These are phyloP conservation scores for Diarsia brunnea DNA, from an alignment of 2,888 invertebrate species.

Conservation along the genomic window DNA sequence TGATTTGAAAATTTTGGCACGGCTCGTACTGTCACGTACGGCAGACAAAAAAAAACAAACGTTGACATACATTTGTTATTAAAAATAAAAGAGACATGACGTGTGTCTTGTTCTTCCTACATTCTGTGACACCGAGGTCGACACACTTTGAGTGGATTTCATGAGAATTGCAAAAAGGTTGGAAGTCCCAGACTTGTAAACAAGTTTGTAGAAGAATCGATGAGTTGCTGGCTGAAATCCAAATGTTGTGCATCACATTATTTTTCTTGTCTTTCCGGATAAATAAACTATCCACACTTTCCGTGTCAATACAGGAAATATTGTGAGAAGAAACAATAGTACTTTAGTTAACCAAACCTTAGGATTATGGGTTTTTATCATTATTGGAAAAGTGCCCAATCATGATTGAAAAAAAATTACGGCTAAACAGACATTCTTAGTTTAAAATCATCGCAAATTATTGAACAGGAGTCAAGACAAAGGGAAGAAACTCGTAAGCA, in stretches of 20 bases:
- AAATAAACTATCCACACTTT: constrained; percentile 24
- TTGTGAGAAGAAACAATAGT: background rate
- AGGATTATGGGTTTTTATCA: background rate
- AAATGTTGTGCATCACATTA: constrained; percentile 65
- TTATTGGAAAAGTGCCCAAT: constrained; percentile 7
- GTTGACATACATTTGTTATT: constrained; percentile 52
- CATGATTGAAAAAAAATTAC: background rate
- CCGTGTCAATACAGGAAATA: constrained; percentile 11
- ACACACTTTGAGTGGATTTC: constrained; percentile 64
- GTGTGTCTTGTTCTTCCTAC: constrained; percentile 40
- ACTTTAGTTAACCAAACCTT: background rate
- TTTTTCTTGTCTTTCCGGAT: constrained; percentile 31
- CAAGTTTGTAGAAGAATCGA: constrained; percentile 76
- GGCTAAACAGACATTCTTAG: background rate
- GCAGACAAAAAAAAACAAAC: constrained; percentile 33
- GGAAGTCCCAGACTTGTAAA: constrained; percentile 72
- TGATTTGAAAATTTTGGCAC: constrained; percentile 37
- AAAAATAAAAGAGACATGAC: constrained; percentile 40
- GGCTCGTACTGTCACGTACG: constrained; percentile 42
- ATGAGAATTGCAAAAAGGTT: constrained; percentile 64
- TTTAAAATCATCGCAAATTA: constrained; percentile 9
- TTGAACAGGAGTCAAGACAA: constrained; percentile 27
- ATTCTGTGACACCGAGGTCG: constrained; percentile 64
- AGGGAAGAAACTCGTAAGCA: constrained; percentile 35
- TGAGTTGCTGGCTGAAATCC: constrained; percentile 74